Base-by-base conservation (phyloP, 92 coral and sea anemone species). In the Parazoanthus swiftii region DNA sequence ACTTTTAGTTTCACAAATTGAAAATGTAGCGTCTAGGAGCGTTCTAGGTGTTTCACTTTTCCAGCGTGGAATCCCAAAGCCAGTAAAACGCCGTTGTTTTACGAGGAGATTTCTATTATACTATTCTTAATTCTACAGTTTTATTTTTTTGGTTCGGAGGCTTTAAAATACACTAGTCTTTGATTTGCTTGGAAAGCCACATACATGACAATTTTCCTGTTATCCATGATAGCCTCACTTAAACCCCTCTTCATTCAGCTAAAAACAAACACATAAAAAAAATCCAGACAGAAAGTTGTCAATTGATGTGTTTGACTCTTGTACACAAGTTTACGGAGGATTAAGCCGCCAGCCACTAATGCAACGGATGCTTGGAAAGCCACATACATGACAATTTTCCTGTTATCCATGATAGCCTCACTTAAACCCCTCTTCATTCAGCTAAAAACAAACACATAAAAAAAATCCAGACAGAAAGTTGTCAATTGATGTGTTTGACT, bases 281-380 rank as follows among this genome's bases (percentile, higher is more conserved):
- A 38, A 18, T 25, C 7, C n/a, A 4, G 25, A 63, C 70, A 63
- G 26, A 76, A 76, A 44, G n/a, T n/a, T 21, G 80, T 1, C 80
- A 76, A 18, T 6, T 76, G 26, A 76, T 15, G 18, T 5, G 42
- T 74, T 74, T 72, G 37, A 10, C 16, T 18, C 43, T 37, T 18
- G 50, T 35, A 74, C 37, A 74, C 78, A 74, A 23, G 2, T n/a
- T 37, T 8, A 76, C 16, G 37, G 80, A 36, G 29, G 4, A 9
- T 16, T 38, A 20, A 39, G 51, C 80, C 80, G 80, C 46, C n/a
- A 44, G 80, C 51, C 51, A 38, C 51, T 76, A 20, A 76, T 1
- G 25, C 70, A 76, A 50, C 80, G 80, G 80, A 76, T 76, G 80
- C 80, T n/a, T n/a, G n/a, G n/a, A n/a, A n/a, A n/a, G 25, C 70